Evolutionary conservation across 2,888 invertebrate genomes (phyloP).

Genomic region (Cremastinae sp.): DNA sequence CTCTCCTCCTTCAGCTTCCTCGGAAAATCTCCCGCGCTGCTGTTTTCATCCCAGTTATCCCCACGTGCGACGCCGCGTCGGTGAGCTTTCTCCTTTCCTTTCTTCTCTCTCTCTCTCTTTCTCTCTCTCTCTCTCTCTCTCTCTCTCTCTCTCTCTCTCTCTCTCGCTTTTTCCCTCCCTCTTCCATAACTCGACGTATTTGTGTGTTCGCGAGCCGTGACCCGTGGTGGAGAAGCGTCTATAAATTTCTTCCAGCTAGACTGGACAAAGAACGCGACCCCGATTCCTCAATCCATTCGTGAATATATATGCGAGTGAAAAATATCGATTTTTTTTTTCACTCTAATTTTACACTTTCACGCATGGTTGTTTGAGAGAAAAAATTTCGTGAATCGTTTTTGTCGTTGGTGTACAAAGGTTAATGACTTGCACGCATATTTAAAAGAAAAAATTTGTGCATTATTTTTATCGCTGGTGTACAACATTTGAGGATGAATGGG

Average conservation of each 20-base stretch:
- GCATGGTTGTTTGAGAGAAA: background rate
- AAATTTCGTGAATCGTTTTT: background rate
- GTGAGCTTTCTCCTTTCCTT: no score
- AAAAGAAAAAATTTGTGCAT: no score
- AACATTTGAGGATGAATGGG: no score
- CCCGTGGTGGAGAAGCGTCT: no score
- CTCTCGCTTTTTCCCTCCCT: conserved; percentile 37
- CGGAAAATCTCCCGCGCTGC: conserved; percentile 41
- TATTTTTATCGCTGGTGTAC: no score
- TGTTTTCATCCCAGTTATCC: conserved; percentile 12
- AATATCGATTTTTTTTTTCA: background rate
- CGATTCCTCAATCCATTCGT: conserved; percentile 6
- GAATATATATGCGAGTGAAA: background rate
- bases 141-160: no score
- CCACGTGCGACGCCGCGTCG: background rate
- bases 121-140: no score
- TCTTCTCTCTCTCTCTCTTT: no score
- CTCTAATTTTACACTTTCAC: background rate
- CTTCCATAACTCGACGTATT: conserved; percentile 42
- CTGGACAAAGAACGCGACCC: conserved; percentile 12
- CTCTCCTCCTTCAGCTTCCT: background rate
- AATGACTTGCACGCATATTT: no score
- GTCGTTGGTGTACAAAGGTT: no score
- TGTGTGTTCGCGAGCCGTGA: no score
- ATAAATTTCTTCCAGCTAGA: conserved; percentile 52